Conservation (phyloP, 2,888 invertebrate genomes). For the Osmoderma eremita region DNA sequence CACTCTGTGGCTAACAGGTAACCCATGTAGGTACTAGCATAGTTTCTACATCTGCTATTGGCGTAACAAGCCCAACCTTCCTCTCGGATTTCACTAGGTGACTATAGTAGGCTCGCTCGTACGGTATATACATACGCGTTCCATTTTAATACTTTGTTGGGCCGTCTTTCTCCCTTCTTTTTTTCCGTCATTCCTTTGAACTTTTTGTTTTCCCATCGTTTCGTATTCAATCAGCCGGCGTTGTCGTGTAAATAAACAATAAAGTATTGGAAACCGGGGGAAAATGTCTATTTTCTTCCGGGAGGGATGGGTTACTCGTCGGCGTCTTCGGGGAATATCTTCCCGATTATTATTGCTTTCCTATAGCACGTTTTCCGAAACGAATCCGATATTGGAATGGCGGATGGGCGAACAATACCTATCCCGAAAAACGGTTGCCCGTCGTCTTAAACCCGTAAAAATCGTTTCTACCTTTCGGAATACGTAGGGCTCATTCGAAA, state of each 20-base stretch:
- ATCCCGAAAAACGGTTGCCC: too few relatives aligned
- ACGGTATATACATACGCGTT: background rate
- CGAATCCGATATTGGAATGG: too few relatives aligned
- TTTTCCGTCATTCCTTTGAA: conserved; percentile 5
- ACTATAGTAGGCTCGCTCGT: too few relatives aligned
- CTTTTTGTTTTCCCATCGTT: conserved; percentile 25
- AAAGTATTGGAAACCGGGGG: conserved; percentile 1
- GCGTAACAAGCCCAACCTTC: too few relatives aligned
- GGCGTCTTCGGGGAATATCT: background rate
- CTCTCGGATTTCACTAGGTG: too few relatives aligned
- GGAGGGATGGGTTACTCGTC: background rate
- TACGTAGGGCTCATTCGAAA: too few relatives aligned
- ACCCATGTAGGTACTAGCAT: too few relatives aligned
- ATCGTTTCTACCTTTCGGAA: too few relatives aligned
- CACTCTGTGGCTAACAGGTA: too few relatives aligned
- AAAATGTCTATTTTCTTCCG: conserved; percentile 1
- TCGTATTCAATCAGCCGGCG: conserved; percentile 13
- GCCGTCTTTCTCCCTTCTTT: background rate
- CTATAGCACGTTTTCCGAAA: background rate
- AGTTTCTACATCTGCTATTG: too few relatives aligned
- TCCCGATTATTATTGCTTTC: conserved; percentile 2
- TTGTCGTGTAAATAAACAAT: conserved; percentile 9
- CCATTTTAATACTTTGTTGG: conserved; percentile 11
- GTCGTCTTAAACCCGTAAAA: too few relatives aligned
- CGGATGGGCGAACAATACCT: too few relatives aligned